Evolutionary conservation across 2,113 vertebrate species (phyloP), one percentile per base, ranked within the genome.

Genomic region (Camelus dromedarius): DNA sequence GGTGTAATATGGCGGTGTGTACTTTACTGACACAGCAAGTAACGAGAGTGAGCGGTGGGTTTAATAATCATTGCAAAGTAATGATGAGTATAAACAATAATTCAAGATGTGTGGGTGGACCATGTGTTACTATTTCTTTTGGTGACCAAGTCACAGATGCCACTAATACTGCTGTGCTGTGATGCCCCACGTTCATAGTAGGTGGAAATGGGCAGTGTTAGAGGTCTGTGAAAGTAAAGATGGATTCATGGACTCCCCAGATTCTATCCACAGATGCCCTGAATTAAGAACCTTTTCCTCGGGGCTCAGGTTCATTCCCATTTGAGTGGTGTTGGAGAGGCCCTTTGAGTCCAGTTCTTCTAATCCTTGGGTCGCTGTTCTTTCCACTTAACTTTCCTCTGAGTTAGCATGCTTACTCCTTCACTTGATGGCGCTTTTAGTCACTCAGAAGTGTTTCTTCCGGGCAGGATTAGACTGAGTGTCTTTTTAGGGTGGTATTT

Each of bases 111-210:
- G 35, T n/a, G 19, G 67, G 32, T 20, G 14, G 58, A 42, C 48
- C 0, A 1, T 26, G 7, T 13, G 52, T 54, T 50, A 32, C 79
- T 48, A 14, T 81, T 58, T 52, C 72, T n/a, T 0, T 50, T 28
- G 58, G 67, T 4, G 38, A 60, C 52, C 32, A 13, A n/a, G 89
- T 38, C 76, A 48, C 19, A 64, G 73, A 32, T 24, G 5, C 14
- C 24, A 28, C 54, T 58, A 16, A 12, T 24, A 16, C 70, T 1
- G 1, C 32, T 18, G 60, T 38, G 87, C 50, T 24, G 24, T 14
- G 16, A 30, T 77, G 5, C 60, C 66, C 50, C 22, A 6, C 5
- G 62, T 18, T 72, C 60, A 6, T 52, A 18, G 7, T 50, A 69
- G 22, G 60, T 84, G 54, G 73, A 87, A 35, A 50, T 46, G n/a